Evolutionary conservation across 2,797 vertebrate genomes (phyloP).

Genomic region (Tympanoctomys barrerae): DNA sequence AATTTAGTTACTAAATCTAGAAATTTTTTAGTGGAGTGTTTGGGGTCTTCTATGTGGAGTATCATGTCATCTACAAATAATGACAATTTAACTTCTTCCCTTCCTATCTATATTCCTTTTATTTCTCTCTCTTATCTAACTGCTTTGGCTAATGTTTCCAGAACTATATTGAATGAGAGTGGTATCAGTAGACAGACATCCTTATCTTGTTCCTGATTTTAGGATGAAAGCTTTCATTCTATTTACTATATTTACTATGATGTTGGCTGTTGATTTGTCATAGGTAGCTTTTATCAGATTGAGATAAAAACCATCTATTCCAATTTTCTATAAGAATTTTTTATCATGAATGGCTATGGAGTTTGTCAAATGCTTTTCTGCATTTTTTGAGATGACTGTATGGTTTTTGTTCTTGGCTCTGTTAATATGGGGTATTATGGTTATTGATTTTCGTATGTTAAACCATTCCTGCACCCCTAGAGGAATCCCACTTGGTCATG

Average conservation of each 20-base stretch:
- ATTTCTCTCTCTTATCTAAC: background rate
- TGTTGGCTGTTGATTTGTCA: background rate
- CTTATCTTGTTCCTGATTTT: background rate
- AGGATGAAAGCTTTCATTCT: background rate
- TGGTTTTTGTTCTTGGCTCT: background rate
- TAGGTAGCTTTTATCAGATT: background rate
- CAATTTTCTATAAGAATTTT: background rate
- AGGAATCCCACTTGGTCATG: background rate
- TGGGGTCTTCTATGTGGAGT: background rate
- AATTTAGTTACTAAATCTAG: background rate
- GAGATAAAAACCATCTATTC: background rate
- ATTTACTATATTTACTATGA: background rate
- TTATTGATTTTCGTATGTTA: background rate
- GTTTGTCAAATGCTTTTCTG: background rate
- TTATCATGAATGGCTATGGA: background rate
- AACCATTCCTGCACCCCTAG: background rate
- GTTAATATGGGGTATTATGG: background rate
- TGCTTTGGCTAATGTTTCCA: background rate
- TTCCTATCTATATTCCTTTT: background rate
- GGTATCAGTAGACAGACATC: background rate
- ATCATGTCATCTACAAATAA: background rate
- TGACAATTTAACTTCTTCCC: background rate
- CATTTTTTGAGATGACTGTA: background rate
- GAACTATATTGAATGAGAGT: background rate
- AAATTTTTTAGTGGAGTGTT: background rate